Evolutionary conservation across 2,888 invertebrate species (phyloP).

Genomic region (Netelia melanura): DNA sequence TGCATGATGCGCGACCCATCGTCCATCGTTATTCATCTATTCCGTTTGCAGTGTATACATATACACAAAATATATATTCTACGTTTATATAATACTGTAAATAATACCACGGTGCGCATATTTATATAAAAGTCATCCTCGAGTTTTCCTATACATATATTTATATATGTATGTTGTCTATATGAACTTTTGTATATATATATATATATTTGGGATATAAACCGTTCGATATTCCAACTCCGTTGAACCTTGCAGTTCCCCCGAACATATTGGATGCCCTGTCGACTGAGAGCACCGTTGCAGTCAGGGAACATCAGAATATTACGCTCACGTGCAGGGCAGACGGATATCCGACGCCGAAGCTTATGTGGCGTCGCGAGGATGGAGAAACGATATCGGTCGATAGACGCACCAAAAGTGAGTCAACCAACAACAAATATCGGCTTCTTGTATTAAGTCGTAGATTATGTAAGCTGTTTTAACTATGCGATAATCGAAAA

Average conservation of each 20-base stretch:
- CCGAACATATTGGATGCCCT: conserved; percentile 96
- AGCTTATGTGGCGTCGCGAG: conserved; percentile 97
- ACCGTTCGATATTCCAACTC: conserved; percentile 66
- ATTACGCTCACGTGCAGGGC: conserved; percentile 96
- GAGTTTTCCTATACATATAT: conserved; percentile 3
- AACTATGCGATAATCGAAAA: no score
- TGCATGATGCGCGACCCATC: conserved; percentile 64
- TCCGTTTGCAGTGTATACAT: conserved; percentile 49
- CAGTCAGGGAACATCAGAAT: conserved; percentile 97
- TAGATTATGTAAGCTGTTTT: background rate
- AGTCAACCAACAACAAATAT: conserved; percentile 34
- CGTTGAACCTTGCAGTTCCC: conserved; percentile 89
- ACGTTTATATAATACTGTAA: conserved; percentile 56
- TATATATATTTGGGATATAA: conserved; percentile 19
- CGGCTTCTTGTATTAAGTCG: conserved; percentile 10
- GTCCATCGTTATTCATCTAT: conserved; percentile 67
- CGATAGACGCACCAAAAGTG: conserved; percentile 95
- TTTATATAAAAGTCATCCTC: conserved; percentile 40
- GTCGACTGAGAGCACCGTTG: conserved; percentile 96
- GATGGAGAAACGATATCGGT: conserved; percentile 95
- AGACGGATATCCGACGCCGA: conserved; percentile 95
- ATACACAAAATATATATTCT: conserved; percentile 64
- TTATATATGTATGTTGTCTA: conserved; percentile 3
- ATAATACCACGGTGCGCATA: conserved; percentile 34
- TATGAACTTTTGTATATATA: background rate